These are phyloP conservation scores for Poliocrania exsul DNA, from an alignment of 2,797 vertebrate genomes.

Conservation along the genomic window DNA sequence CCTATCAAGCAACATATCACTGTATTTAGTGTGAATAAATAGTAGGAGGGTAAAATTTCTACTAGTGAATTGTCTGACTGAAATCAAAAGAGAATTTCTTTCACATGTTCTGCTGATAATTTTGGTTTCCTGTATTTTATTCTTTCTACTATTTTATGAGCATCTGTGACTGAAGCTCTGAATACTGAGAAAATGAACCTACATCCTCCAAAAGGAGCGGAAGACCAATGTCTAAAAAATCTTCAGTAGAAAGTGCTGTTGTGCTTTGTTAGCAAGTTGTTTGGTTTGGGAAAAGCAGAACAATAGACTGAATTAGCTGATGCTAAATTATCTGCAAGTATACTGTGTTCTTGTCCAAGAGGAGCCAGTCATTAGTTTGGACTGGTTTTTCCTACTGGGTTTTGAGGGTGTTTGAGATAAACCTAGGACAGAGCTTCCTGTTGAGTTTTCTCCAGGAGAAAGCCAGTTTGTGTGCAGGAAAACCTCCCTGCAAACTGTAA, in stretches of 20 bases:
- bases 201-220: background rate
- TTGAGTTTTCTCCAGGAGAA: background rate
- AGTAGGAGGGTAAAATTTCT: background rate
- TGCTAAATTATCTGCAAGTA: background rate
- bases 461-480: background rate
- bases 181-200: background rate
- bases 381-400: background rate
- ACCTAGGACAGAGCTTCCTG: background rate
- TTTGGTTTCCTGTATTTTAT: background rate
- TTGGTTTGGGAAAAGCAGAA: background rate
- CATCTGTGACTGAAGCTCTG: background rate
- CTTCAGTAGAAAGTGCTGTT: background rate
- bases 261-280: background rate
- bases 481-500: background rate
- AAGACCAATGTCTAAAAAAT: background rate
- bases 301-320: background rate
- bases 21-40: background rate
- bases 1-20: background rate
- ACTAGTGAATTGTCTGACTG: background rate
- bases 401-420: background rate
- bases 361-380: background rate
- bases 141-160: background rate
- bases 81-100: background rate
- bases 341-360: background rate
- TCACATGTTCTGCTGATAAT: background rate